Base-by-base conservation (phyloP, 2,797 vertebrate genomes). In the Sebastes minor region DNA sequence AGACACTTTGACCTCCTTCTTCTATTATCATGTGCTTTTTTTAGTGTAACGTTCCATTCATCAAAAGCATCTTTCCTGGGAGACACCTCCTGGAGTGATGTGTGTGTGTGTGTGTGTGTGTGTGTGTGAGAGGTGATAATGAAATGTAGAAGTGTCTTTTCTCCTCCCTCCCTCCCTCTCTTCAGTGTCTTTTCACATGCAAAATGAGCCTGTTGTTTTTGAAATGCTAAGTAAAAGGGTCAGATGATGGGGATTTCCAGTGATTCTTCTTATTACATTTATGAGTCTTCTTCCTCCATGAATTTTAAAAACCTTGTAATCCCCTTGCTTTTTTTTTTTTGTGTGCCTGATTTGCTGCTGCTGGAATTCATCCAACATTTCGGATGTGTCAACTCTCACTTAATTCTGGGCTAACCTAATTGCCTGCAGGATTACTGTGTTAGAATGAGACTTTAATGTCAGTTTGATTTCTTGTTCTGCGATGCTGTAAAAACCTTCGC, bases 351-450 rank as follows among this genome's bases (percentile, higher is more conserved):
- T 68, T 71, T 70, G n/a, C 25, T 60, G 27, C 25, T 60, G 27
- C 78, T 32, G 72, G 87, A 77, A 76, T 75, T 60, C 69, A 61
- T 77, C 84, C 80, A 82, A 46, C 72, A 62, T 83, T 71, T 52
- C 76, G 35, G 57, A 88, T 71, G 83, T 73, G 76, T 83, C 61
- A 60, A 52, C 71, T 80, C 68, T 60, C 52, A 25, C 55, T 71
- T 83, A 66, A 80, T 75, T 83, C 77, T 68, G 14, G 1, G 61
- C 59, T 60, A 56, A 64, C 60, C 28, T 82, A 71, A 85, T 83
- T 71, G 74, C 62, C 71, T 74, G 73, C 71, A 74, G 84, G 89
- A 88, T 88, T 74, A 74, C 75, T 22, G 73, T 20, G 75, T 65
- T 55, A 1, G 13, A 78, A 25, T 32, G 53, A 42, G 86, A 82